Conservation (phyloP, 2,113 vertebrate genomes). For the Galeopterus variegatus region DNA sequence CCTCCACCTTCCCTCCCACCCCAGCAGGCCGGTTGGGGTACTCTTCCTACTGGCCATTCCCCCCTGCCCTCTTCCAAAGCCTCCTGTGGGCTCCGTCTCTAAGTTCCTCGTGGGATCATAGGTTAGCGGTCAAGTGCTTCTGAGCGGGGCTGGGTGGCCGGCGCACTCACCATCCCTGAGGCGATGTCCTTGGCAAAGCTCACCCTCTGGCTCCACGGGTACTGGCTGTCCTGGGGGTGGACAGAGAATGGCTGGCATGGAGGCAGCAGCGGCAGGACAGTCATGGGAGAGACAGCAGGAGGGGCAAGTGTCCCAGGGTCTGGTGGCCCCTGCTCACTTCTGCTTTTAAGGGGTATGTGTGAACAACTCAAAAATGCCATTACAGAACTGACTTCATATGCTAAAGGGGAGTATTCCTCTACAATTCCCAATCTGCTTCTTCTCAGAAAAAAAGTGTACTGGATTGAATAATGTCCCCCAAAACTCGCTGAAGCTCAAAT, state of each 20-base stretch:
- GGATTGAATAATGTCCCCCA: no score
- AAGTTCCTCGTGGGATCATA: background rate
- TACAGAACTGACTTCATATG: background rate
- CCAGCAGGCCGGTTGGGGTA: accelerated
- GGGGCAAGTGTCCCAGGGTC: background rate
- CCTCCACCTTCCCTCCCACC: background rate
- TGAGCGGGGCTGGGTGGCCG: no score
- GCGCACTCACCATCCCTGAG: constrained; percentile 94
- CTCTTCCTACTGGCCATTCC: background rate
- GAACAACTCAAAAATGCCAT: accelerated
- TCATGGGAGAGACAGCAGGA: background rate
- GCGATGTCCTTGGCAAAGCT: constrained; percentile 98
- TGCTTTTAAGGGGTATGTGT: background rate
- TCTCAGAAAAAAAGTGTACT: background rate
- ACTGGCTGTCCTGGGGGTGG: constrained; percentile 92
- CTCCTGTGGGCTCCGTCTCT: background rate
- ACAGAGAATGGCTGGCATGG: background rate
- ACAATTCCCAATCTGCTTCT: background rate
- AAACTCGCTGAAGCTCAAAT: no score
- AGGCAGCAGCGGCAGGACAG: background rate
- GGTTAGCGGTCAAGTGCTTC: background rate
- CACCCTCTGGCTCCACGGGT: constrained; percentile 97
- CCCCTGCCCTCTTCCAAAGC: background rate
- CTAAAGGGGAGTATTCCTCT: background rate
- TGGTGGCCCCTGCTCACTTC: no score